Evolutionary conservation across 1,140 invertebrate genomes (phyloP), one percentile per base, ranked within the genome.

Genomic region (Drosophila parabipectinata): DNA sequence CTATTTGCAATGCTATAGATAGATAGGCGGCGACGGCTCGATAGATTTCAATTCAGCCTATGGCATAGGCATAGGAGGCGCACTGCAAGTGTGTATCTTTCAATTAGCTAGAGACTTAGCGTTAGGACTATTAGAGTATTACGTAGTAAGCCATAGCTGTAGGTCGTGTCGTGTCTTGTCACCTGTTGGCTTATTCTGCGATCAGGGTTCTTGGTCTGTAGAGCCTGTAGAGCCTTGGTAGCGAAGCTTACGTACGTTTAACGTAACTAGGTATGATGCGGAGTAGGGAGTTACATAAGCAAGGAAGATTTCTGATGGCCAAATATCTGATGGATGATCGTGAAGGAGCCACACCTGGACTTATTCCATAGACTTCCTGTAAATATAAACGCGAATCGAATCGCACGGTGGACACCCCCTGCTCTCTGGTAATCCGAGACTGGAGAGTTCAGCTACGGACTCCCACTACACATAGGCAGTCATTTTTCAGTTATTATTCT

Each of bases 1-100:
- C 67, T 89, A 84, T 80, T 80, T 67, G 79, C 79, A 88, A 80
- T 89, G 77, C 80, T 84, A 53, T 89, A 89, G 77, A 61, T 21
- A 45, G 51, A 44, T 21, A 47, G 51, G 37, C 30, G 21, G 39
- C 12, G 24, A 15, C 18, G 45, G n/a, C 63, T 30, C 41, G 24
- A 75, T 34, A 34, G 59, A 45, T 41, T 50, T 45, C 28, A 12
- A 59, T 58, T 52, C 0, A 57, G 12, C 39, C 44, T 48, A 45
- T 61, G 72, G 64, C 71, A 67, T 81, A 77, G 53, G 54, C 71
- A 72, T 81, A 77, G 53, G 54, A 62, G 39, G 45, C 41, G 64
- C 72, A 74, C 76, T 78, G 32, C 47, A 79, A 79, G 76, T 77
- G 76, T 56, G 55, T 48, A 61, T 83, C 62, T 58, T 68, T 73